Base-by-base conservation (phyloP, 2,888 invertebrate species). In the Drosophila anomalata region DNA sequence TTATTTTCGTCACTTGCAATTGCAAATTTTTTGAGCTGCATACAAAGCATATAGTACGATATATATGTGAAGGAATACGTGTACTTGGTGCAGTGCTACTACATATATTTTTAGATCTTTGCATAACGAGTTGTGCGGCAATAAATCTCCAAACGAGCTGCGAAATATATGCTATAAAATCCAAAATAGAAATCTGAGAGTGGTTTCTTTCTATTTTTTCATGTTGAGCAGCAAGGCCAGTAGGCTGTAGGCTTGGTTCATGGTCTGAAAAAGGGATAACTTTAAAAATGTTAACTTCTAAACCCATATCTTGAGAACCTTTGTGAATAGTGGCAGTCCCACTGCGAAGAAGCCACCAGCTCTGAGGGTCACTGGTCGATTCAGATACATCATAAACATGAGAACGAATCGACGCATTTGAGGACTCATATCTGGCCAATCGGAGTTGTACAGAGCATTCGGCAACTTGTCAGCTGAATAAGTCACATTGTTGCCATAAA, bases 221-320 rank as follows among this genome's bases (percentile, higher is more conserved):
- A 78, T 66, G 22, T 81, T 81, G 1, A 80, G 70, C 14, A 80
- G 53, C 48, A 80, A 42, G 20, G 80, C 84, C 56, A 81, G 67
- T 6, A 81, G 60, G 46, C 78, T 81, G 20, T 80, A 84, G 39
- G 80, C 73, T 39, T 84, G 82, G 50, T 81, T 81, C 17, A 81
- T 66, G 22, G 60, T 68, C 81, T 78, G 65, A 2, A 80, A 75
- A 17, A 12, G 1, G 47, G 9, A 53, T 1, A 17, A 17, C 7
- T 31, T 41, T 57, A n/a, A 31, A 22, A 33, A 42, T 3, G 4
- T 17, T 17, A 14, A 5, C 24, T 51, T 20, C 0, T 17, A 41
- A 5, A 33, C 39, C 9, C 7, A n/a, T n/a, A 6, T n/a, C 1
- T 22, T 7, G 1, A 24, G 3, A 58, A 77, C 76, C 70, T 74